A percentile compares a stretch with the other conserved stretches of the same genome.
Evolutionary conservation across 2,113 vertebrate genomes (phyloP).

Genomic region (Crocuta crocuta): DNA sequence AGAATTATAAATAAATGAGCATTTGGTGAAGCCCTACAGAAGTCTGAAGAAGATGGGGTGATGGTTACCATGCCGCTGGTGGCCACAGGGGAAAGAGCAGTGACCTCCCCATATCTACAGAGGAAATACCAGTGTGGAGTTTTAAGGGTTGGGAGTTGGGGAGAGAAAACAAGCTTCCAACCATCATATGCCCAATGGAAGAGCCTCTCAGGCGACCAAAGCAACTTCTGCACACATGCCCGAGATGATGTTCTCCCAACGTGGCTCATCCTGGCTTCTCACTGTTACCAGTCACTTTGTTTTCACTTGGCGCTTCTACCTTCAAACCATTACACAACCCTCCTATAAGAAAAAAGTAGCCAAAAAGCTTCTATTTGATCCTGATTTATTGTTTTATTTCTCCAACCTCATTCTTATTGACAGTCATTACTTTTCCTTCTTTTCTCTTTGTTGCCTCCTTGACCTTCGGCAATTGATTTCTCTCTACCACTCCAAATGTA

Average conservation of each 20-base stretch:
- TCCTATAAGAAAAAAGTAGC: not conserved
- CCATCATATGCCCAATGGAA: no score
- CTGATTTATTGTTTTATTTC: not conserved
- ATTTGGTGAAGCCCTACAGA: not conserved
- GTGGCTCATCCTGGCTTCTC: fast-evolving
- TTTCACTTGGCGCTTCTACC: not conserved
- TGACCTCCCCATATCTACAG: not conserved
- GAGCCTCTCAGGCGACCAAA: not conserved
- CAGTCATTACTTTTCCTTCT: not conserved
- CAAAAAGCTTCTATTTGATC: not conserved
- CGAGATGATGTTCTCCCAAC: fast-evolving
- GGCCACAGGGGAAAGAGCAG: not conserved
- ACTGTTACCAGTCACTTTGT: not conserved
- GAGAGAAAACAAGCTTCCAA: not conserved
- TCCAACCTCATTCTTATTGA: not conserved
- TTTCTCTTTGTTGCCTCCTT: not conserved
- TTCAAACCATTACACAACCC: not conserved
- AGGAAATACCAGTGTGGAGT: not conserved
- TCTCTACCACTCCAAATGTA: not conserved
- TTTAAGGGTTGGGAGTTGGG: not conserved
- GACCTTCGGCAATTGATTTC: not conserved
- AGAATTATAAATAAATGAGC: not conserved
- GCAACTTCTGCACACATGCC: not conserved
- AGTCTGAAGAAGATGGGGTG: no score
- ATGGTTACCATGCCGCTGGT: no score